phyloP scores from a whole-genome alignment of 2,113 vertebrate species.

The Myrmophylax atrothorax region DNA sequence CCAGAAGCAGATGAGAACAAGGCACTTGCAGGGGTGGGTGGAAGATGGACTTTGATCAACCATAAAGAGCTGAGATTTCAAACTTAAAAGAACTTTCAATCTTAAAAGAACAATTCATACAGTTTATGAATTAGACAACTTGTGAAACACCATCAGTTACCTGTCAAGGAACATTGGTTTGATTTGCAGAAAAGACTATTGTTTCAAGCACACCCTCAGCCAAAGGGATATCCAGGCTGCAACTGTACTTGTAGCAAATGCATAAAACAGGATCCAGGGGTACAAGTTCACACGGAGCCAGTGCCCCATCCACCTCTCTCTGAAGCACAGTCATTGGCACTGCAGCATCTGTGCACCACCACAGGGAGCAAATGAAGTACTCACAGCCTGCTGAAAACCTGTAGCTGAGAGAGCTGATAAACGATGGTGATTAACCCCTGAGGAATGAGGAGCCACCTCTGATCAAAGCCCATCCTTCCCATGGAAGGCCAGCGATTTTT shows the following conservation, averaged over 20 bases:
- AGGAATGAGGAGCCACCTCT: neutral
- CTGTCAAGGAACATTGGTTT: neutral
- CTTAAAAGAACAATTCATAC: neutral
- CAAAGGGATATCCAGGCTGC: neutral
- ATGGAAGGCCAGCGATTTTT: neutral
- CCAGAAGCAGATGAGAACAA: neutral
- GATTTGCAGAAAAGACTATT: neutral
- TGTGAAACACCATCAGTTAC: neutral
- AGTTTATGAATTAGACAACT: neutral
- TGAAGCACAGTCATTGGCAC: neutral
- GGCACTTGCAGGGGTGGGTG: rapidly evolving
- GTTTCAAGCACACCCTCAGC: neutral
- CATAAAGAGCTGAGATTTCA: neutral
- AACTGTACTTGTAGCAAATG: neutral
- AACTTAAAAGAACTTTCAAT: neutral
- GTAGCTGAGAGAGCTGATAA: neutral
- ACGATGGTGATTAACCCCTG: neutral
- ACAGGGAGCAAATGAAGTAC: neutral
- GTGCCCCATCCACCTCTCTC: neutral
- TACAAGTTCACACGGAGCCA: neutral
- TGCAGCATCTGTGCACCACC: neutral
- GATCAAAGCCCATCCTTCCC: neutral
- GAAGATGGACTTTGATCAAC: neutral
- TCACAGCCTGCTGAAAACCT: neutral
- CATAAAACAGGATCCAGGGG: neutral